These are phyloP conservation scores for Macrosteles quadrilineatus DNA, from an alignment of 1,140 invertebrate genomes.

Conservation along the genomic window DNA sequence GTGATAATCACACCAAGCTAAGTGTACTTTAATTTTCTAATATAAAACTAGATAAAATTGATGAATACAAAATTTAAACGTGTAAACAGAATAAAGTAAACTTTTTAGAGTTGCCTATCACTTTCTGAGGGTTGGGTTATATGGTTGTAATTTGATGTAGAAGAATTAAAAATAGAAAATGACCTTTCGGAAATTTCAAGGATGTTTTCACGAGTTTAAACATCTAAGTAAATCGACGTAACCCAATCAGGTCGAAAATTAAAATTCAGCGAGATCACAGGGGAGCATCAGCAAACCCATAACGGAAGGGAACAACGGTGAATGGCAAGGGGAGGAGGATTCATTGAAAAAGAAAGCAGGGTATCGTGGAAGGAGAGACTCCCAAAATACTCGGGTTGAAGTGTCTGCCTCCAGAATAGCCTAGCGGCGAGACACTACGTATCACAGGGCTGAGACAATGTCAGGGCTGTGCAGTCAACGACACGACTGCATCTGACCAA, in stretches of 20 bases:
- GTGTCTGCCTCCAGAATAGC: background rate
- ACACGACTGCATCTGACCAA: no score
- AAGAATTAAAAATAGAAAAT: background rate
- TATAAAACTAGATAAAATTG: no score
- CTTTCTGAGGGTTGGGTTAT: no score
- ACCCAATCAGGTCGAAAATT: background rate
- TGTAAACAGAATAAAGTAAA: no score
- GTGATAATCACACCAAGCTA: no score
- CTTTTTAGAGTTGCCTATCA: no score
- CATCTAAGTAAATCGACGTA: background rate
- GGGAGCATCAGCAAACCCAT: background rate
- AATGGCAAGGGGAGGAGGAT: background rate
- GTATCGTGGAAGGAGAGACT: background rate
- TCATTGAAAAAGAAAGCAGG: conserved; percentile 9
- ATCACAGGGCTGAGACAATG: background rate
- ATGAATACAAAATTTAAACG: no score
- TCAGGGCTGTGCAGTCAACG: background rate
- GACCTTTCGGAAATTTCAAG: background rate
- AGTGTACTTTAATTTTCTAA: no score
- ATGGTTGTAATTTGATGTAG: background rate
- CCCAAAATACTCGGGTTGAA: background rate
- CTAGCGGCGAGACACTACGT: background rate
- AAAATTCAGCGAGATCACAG: background rate
- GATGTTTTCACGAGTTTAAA: background rate
- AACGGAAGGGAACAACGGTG: background rate